Evolutionary conservation across 30 jellyfish, hydroid and myxozoan genomes (phyloP), one percentile per base, ranked within the genome.

Genomic region (Hydractinia echinata): DNA sequence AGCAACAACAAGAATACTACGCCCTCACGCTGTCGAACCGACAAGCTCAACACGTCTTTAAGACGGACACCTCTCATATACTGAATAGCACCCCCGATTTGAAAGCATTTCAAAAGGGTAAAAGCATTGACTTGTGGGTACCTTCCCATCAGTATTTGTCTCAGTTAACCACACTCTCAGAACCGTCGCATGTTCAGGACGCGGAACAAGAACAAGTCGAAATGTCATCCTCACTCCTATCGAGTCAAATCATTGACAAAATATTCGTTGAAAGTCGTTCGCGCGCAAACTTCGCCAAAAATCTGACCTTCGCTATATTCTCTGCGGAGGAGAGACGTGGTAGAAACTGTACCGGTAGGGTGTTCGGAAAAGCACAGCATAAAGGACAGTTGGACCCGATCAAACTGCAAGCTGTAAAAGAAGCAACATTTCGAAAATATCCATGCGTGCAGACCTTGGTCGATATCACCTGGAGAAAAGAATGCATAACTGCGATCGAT

Each of bases 271-370:
- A 83, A 54, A 94, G 99, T 55, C 93, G 96, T 4, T 81, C 95
- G 10, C 90, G 99, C 8, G 99, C 97, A 11, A 94, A 94, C 81
- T 94, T 94, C 81, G 96, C 99, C 4, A 94, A 94, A 69, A 94
- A 94, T 79, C 88, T 94, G 52, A 87, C 95, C 11, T 94, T 86
- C 60, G 90, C 95, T 19, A 95, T 88, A 15, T 88, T 83, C 69
- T 71, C 95, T 30, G 66, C 91, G 9, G 97, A 88, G 16, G 99
- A 94, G 79, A 54, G 99, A 18, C 76, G 86, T n/a, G 95, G 95
- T 18, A 88, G 95, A 16, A 94, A 94, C 67, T 94, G 99, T 87
- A 86, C 96, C 49, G 99, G 99, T 53, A 67, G 99, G 68, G 99
- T 88, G 55, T 87, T 87, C 73, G 97, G 96, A 5, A 87, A 88